phyloP scores from a whole-genome alignment of 2,888 invertebrate species.

The Lamellibrachia columna region DNA sequence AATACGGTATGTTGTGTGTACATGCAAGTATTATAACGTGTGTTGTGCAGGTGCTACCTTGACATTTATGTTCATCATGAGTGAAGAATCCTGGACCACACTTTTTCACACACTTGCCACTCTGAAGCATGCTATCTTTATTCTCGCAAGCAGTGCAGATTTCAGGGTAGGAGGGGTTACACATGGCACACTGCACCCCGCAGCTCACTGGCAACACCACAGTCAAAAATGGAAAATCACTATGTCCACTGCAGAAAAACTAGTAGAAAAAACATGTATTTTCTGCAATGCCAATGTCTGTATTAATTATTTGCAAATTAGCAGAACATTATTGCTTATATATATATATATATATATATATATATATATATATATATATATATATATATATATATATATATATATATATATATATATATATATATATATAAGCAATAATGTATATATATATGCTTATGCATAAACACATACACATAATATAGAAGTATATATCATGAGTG shows the following conservation, averaged over 20 bases:
- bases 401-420: too few species aligned
- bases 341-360: too few species aligned
- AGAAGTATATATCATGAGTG: too few species aligned
- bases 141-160: background rate
- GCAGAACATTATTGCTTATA: background rate
- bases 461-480: too few species aligned
- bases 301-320: background rate
- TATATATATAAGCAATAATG: too few species aligned
- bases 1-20: background rate
- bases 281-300: background rate
- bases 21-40: background rate
- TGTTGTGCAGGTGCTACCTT: background rate
- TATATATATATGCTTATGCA: too few species aligned
- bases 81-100: background rate
- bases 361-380: too few species aligned
- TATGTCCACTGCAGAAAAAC: background rate
- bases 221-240: background rate
- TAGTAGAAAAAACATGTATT: background rate
- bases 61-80: background rate
- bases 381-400: too few species aligned
- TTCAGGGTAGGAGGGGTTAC: constrained; percentile 16
- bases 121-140: background rate
- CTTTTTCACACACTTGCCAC: background rate
- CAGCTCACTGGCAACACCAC: background rate
- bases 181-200: background rate